These are phyloP conservation scores for Erannis defoliaria DNA, from an alignment of 2,888 invertebrate species.

Conservation along the genomic window DNA sequence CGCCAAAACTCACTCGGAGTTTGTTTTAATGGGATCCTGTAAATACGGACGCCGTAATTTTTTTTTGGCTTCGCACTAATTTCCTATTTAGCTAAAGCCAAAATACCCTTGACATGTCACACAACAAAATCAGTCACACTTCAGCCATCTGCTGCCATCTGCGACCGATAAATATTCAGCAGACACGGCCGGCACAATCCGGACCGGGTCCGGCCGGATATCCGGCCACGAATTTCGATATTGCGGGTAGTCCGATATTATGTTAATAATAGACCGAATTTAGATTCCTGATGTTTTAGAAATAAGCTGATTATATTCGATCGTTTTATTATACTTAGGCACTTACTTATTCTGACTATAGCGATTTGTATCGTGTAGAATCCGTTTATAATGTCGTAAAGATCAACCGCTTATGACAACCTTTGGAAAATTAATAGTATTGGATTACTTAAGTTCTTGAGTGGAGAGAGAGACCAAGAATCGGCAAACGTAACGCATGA, in stretches of 20 bases:
- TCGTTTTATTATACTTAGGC: not conserved
- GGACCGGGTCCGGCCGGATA: conserved; percentile 39
- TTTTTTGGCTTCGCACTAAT: not conserved
- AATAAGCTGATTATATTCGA: not conserved
- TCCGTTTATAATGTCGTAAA: too few relatives aligned
- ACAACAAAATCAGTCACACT: conserved; percentile 52
- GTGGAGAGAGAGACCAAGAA: too few relatives aligned
- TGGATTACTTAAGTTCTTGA: too few relatives aligned
- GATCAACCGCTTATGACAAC: too few relatives aligned
- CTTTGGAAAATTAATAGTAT: too few relatives aligned
- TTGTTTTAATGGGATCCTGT: too few relatives aligned
- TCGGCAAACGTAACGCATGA: too few relatives aligned
- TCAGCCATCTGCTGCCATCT: conserved; percentile 43
- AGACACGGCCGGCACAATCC: conserved; percentile 45
- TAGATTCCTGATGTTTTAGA: conserved; percentile 25
- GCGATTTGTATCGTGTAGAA: too few relatives aligned
- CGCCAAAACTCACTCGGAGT: too few relatives aligned
- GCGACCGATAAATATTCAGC: conserved; percentile 65
- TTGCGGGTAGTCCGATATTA: conserved; percentile 40
- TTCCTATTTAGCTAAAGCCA: not conserved
- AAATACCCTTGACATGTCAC: conserved; percentile 13
- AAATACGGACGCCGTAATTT: too few relatives aligned
- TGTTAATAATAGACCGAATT: conserved; percentile 41
- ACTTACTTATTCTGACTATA: too few relatives aligned
- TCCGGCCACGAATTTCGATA: conserved; percentile 58